Base-by-base conservation (phyloP, 1,140 invertebrate species). In the Drosophila truncata region DNA sequence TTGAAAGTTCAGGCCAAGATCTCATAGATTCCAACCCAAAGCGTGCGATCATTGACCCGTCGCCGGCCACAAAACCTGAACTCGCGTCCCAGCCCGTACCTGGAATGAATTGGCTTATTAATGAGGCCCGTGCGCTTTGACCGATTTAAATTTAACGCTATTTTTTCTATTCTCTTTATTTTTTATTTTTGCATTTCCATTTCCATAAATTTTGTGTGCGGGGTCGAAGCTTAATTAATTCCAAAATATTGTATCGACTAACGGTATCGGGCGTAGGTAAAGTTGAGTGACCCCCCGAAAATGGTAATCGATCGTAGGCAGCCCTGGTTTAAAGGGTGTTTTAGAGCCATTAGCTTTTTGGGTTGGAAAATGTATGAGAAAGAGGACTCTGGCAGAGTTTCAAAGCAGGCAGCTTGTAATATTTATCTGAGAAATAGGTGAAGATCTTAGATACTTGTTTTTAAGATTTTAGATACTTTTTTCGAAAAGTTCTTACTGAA, bases 111-210 rank as follows among this genome's bases (percentile, higher is more conserved):
- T 75, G 37, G 65, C 23, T 67, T 72, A 61, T 67, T 76, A 82
- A 82, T 79, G 62, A 66, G 58, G 44, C 69, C 58, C 59, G 58
- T 82, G 76, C 76, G 69, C 67, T 67, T 87, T 87, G 82, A 85
- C 82, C 82, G 79, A 85, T 78, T 85, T 64, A 59, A 74, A 44
- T 47, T 37, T 29, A 11, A 25, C 35, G 37, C 35, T 23, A 25
- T 64, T 41, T 52, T 31, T 33, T 23, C 20, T 39, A 9, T 52
- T 13, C 14, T 35, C 1, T 49, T 55, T n/a, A 37, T 49, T 49
- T 55, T n/a, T 42, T 49, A 37, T 57, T 58, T 66, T 58, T 23
- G 44, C 23, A 55, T 55, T 41, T 57, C 69, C 70, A 70, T 73
- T 37, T 54, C 46, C 65, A 70, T 73, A 60, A 69, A 46, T 39